Conservation (phyloP, 2,888 invertebrate genomes). For the Azorinus chamasolen region DNA sequence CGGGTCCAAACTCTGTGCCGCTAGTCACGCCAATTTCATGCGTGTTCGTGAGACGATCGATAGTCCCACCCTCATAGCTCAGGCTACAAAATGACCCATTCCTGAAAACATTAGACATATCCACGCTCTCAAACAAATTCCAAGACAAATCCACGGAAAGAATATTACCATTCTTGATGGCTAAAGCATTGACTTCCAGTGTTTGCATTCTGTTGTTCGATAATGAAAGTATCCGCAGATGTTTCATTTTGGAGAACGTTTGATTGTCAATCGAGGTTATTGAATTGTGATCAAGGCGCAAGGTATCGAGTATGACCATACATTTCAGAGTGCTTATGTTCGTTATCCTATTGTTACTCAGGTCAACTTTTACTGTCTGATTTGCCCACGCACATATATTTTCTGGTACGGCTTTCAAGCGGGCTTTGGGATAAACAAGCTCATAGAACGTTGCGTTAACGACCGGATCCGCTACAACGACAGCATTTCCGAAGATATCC, state of each 20-base stretch:
- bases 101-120: constrained; percentile 32
- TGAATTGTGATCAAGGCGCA: constrained; percentile 27
- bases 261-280: constrained; percentile 23
- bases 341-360: constrained; percentile 27
- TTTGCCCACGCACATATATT: constrained; percentile 35
- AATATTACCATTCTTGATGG: constrained; percentile 26
- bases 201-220: constrained; percentile 28
- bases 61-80: constrained; percentile 15
- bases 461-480: neutral
- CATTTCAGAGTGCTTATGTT: constrained; percentile 20
- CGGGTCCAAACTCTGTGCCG: constrained; percentile 18
- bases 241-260: constrained; percentile 29
- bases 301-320: constrained; percentile 30
- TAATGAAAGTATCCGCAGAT: constrained; percentile 28
- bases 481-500: constrained; percentile 27
- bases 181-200: constrained; percentile 25
- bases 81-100: constrained; percentile 35
- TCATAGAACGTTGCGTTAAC: neutral
- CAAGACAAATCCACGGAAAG: constrained; percentile 27
- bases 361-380: constrained; percentile 25
- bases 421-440: constrained; percentile 17
- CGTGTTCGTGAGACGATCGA: constrained; percentile 9
- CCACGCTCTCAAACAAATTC: constrained; percentile 23
- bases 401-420: constrained; percentile 23
- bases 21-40: neutral